Conservation (phyloP, 2,113 vertebrate species). For the Leucoraja erinaceus region DNA sequence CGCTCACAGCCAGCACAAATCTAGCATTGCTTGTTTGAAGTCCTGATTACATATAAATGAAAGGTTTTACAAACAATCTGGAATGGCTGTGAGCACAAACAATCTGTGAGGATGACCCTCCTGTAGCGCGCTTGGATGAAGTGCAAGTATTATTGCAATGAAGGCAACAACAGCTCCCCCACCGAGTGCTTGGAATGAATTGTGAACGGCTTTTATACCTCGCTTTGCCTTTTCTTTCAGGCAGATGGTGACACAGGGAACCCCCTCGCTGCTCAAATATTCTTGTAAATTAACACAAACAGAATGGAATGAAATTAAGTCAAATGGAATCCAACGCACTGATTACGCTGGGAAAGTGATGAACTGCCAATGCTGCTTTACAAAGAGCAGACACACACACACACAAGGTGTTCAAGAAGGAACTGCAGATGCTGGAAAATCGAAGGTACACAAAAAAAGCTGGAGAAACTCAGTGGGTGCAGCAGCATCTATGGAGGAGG, state of each 20-base stretch:
- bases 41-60: slow-evolving; percentile 36
- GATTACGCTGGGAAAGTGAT: no score
- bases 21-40: slow-evolving; percentile 32
- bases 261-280: not conserved
- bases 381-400: no score
- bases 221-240: slow-evolving; percentile 30
- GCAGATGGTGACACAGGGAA: slow-evolving; percentile 28
- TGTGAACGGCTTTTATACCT: slow-evolving; percentile 32
- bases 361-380: no score
- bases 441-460: no score
- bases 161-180: not conserved
- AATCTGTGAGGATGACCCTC: slow-evolving; percentile 24
- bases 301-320: slow-evolving; percentile 5
- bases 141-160: not conserved
- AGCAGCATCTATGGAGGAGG: no score
- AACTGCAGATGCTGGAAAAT: no score
- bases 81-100: slow-evolving; percentile 33
- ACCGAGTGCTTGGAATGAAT: slow-evolving; percentile 21
- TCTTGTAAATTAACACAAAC: slow-evolving; percentile 13
- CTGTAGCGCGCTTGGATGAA: slow-evolving; percentile 16
- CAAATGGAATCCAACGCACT: not conserved
- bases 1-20: slow-evolving; percentile 6
- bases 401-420: no score
- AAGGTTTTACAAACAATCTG: slow-evolving; percentile 33
- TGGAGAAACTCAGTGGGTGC: no score